A percentile compares a stretch with the other conserved stretches of the same genome.
These are phyloP conservation scores for Sciurus vulgaris DNA, from an alignment of 2,797 vertebrate species.

Conservation along the genomic window DNA sequence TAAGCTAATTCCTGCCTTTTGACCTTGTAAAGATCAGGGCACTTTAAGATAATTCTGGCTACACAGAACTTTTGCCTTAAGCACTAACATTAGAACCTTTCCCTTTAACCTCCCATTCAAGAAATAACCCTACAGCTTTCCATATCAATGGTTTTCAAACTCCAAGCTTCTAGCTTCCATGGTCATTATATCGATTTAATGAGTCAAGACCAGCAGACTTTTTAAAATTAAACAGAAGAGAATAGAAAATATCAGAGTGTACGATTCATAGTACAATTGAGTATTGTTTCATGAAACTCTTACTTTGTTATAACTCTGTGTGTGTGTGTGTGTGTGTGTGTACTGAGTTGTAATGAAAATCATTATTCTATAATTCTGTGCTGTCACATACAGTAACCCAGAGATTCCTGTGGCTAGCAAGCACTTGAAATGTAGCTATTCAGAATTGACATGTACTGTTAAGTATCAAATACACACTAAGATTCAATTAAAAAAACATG, in stretches of 20 bases:
- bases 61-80: constrained; percentile 37
- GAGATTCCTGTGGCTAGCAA: background rate
- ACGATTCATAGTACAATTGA: background rate
- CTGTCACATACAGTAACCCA: background rate
- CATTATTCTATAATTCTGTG: background rate
- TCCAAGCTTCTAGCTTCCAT: background rate
- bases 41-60: constrained; percentile 43
- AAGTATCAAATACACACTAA: constrained; percentile 15
- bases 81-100: constrained; percentile 18
- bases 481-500: background rate
- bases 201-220: background rate
- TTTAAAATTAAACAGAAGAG: constrained; percentile 16
- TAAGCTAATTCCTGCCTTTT: constrained; percentile 63
- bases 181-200: constrained; percentile 34
- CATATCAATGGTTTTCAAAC: background rate
- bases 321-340: background rate
- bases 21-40: constrained; percentile 48
- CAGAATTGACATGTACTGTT: background rate
- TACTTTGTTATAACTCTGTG: background rate
- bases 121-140: background rate
- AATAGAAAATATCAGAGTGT: background rate
- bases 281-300: constrained; percentile 13
- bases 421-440: background rate
- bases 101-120: constrained; percentile 27
- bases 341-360: background rate